Base-by-base conservation (phyloP, 2,888 invertebrate genomes). In the Torymus aiolomorphi region DNA sequence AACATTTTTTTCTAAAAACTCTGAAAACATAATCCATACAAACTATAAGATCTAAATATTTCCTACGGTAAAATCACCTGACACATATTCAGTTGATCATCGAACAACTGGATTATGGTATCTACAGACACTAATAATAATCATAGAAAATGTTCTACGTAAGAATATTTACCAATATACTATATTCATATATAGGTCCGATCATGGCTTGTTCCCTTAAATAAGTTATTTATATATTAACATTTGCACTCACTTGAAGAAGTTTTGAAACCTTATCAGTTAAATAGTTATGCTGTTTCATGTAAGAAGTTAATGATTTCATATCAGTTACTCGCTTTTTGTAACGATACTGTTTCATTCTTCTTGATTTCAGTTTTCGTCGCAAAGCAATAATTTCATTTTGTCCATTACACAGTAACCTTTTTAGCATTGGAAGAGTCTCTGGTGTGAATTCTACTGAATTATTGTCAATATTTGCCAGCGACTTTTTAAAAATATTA, bases 251-350 rank as follows among this genome's bases (percentile, higher is more conserved):
- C 20, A 67, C 67, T 67, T 67, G 13, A 20, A 67, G 20, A 20
- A 67, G 51, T 20, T 67, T n/a, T 2, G 67, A 67, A 20, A 67
- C 67, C 54, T 67, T 67, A 18, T 52, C 54, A n/a, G 67, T 20
- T 18, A 67, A 20, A 20, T 18, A 67, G 11, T 67, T 67, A 0
- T 54, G 51, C 3, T 67, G 5, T 20, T 54, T 67, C 67, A 67
- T 54, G 20, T 67, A 13, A 1, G 18, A 67, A 67, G 2, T 20
- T 20, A 51, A 54, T 10, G 67, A 52, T 18, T 67, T 67, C 5
- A 42, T n/a, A n/a, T n/a, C n/a, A n/a, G n/a, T n/a, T 62, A 62
- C 62, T 31, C 62, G 24, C 14, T 62, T 62, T 24, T 31, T 24
- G 62, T 62, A 62, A 1, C 10, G 62, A 62, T 62, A 62, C 31